These are phyloP conservation scores for Neostethus bicornis DNA, from an alignment of 2,797 vertebrate genomes.

Conservation along the genomic window DNA sequence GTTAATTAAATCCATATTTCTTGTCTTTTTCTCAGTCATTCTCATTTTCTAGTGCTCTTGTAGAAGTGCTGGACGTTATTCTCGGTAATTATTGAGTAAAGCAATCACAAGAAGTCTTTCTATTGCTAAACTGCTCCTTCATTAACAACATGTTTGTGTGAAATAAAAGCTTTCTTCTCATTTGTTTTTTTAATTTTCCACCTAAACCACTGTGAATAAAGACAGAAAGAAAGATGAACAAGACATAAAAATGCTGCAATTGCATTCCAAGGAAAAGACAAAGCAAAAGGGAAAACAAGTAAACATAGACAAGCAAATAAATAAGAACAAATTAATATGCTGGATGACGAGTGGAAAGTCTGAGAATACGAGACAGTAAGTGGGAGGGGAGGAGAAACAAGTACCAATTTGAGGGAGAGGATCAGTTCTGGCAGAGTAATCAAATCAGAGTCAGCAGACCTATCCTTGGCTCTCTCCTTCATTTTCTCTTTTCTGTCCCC, in stretches of 20 bases:
- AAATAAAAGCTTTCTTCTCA: not conserved
- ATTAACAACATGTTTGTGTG: conserved; percentile 1
- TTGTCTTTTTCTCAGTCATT: conserved; percentile 5
- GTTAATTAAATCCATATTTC: conserved; percentile 44
- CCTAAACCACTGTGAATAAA: conserved; percentile 2
- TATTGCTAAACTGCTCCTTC: not conserved
- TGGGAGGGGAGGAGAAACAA: conserved; percentile 41
- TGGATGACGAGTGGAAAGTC: conserved; percentile 27
- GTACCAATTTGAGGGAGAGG: conserved; percentile 60
- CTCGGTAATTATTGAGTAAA: not conserved
- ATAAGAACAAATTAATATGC: conserved; percentile 27
- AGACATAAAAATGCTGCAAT: conserved; percentile 6
- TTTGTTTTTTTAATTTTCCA: conserved; percentile 6
- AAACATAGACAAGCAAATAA: conserved; percentile 16
- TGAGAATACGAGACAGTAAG: conserved; percentile 21
- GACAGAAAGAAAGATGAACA: conserved; percentile 1
- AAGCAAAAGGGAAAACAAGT: conserved; percentile 1
- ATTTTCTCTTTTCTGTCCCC: conserved; percentile 48
- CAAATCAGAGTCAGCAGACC: conserved; percentile 72
- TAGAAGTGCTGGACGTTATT: not conserved
- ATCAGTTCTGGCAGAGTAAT: conserved; percentile 74
- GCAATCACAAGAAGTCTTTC: not conserved
- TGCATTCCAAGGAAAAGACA: conserved; percentile 1
- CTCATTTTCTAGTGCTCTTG: conserved; percentile 8
- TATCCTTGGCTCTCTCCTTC: conserved; percentile 28